Conservation (phyloP, 2,888 invertebrate species). For the Tenthredo distinguenda region DNA sequence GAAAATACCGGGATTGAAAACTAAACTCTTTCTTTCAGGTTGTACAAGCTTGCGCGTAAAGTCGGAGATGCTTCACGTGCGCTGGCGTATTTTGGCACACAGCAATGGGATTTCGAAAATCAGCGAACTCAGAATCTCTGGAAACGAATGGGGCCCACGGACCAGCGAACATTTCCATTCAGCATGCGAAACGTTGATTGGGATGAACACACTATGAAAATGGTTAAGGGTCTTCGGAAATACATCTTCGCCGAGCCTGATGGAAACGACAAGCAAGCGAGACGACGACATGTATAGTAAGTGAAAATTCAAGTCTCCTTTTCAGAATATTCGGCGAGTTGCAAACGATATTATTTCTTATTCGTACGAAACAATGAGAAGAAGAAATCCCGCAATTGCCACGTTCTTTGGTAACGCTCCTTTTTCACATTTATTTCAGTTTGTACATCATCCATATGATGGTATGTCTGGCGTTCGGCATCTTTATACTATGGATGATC, state of each 20-base stretch:
- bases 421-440: neutral
- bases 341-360: neutral
- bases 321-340: neutral
- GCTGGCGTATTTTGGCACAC: conserved; percentile 86
- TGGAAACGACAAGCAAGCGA: neutral
- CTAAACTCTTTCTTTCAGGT: neutral
- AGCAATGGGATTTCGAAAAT: conserved; percentile 86
- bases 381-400: neutral
- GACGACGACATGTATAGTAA: conserved; percentile 11
- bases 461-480: neutral
- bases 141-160: conserved; percentile 79
- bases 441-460: neutral
- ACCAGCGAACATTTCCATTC: conserved; percentile 80
- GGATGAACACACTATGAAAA: neutral
- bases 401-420: neutral
- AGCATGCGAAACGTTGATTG: conserved; percentile 3
- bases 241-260: neutral
- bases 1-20: neutral
- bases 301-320: neutral
- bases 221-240: neutral
- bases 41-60: conserved; percentile 74
- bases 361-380: neutral
- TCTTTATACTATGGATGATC: neutral
- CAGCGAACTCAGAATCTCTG: conserved; percentile 81
- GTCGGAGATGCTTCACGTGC: neutral